A percentile compares a stretch with the other conserved stretches of the same genome.
Evolutionary conservation across 2,888 invertebrate genomes (phyloP).

Genomic region (Monopis laevigella): DNA sequence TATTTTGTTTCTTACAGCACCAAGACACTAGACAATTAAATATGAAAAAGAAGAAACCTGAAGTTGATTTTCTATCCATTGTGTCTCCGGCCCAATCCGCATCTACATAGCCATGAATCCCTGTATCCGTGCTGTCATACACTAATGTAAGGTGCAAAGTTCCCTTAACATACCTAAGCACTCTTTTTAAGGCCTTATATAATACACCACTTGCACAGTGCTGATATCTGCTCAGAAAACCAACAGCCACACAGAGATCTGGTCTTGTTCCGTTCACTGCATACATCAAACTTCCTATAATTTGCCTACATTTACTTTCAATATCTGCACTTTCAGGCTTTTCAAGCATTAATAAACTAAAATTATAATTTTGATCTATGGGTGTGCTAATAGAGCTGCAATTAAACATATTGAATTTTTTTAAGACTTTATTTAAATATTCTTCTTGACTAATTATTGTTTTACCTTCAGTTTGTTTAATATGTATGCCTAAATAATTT

Average conservation of each 20-base stretch:
- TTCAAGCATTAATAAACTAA: background rate
- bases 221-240: conserved; percentile 14
- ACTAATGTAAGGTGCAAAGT: conserved; percentile 1
- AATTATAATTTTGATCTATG: conserved; percentile 3
- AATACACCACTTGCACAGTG: conserved; percentile 13
- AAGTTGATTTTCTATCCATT: conserved; percentile 14
- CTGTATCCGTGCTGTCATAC: conserved; percentile 1
- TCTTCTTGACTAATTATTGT: background rate
- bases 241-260: conserved; percentile 13
- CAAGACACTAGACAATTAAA: conserved; percentile 15
- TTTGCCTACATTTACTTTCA: background rate
- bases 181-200: background rate
- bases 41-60: conserved; percentile 14
- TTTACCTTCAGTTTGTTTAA: background rate
- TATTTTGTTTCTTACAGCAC: conserved; percentile 11
- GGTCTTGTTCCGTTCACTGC: conserved; percentile 14
- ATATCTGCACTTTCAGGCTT: background rate
- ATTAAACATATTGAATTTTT: background rate
- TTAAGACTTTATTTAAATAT: background rate
- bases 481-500: background rate
- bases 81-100: conserved; percentile 16
- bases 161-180: conserved; percentile 9
- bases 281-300: conserved; percentile 15
- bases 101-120: conserved; percentile 14
- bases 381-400: background rate